phyloP scores from a whole-genome alignment of 2,888 invertebrate species.

The Lasioglossum leucozonium region DNA sequence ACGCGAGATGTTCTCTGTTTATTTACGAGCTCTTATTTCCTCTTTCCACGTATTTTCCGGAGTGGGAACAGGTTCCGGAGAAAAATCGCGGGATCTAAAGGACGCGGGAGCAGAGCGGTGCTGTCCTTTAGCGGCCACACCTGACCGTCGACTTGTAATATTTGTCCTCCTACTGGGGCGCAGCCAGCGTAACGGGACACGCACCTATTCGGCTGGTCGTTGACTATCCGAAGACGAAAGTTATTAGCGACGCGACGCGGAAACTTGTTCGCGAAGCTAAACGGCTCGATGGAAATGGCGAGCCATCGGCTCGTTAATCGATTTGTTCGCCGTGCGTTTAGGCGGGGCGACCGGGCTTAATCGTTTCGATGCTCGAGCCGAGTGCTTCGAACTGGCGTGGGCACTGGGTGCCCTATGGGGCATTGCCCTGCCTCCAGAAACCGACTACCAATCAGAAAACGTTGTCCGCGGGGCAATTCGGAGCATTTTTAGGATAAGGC shows the following conservation, averaged over 20 bases:
- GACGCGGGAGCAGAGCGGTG: background rate
- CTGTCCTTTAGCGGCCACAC: slow-evolving; percentile 48
- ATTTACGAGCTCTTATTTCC: background rate
- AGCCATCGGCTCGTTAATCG: background rate
- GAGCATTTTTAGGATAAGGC: too few species aligned
- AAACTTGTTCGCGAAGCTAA: background rate
- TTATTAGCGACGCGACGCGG: background rate
- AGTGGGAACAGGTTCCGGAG: slow-evolving; percentile 5
- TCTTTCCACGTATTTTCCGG: background rate
- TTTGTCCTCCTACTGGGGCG: slow-evolving; percentile 27
- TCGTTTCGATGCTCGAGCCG: background rate
- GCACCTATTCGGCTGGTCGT: background rate
- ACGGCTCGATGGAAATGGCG: background rate
- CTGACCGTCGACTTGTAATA: slow-evolving; percentile 42
- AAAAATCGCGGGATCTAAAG: slow-evolving; percentile 12
- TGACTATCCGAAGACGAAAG: background rate
- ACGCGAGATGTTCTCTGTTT: background rate
- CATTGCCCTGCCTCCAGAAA: background rate
- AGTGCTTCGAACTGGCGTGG: background rate
- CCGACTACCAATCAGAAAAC: background rate
- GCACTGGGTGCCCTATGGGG: background rate
- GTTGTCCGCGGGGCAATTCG: background rate
- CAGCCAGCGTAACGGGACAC: slow-evolving; percentile 17
- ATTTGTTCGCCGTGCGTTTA: background rate
- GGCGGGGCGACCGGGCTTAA: background rate